Conservation (phyloP, 2,113 vertebrate genomes). For the Zapus hudsonius region DNA sequence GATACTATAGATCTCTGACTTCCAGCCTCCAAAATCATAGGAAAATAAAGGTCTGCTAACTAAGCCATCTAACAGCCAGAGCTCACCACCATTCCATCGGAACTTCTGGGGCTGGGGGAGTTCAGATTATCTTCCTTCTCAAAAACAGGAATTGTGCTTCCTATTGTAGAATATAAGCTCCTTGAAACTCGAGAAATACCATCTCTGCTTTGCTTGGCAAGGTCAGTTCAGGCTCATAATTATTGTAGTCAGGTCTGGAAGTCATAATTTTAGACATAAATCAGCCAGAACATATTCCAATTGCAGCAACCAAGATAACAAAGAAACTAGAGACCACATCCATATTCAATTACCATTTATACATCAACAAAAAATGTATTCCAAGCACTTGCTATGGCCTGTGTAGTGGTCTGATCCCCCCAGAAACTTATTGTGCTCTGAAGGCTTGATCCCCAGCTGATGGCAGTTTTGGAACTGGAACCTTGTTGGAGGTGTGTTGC, state of each 20-base stretch:
- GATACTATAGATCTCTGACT: neutral
- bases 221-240: neutral
- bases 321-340: neutral
- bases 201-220: neutral
- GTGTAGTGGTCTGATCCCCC: too few species aligned
- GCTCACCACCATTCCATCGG: neutral
- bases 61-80: neutral
- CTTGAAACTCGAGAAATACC: neutral
- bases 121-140: neutral
- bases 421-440: too few species aligned
- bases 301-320: neutral
- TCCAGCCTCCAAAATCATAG: neutral
- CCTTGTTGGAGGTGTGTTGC: too few species aligned
- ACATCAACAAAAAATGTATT: neutral
- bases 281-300: neutral
- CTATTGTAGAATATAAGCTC: slow-evolving; percentile 7
- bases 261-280: slow-evolving; percentile 47
- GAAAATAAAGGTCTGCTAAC: neutral
- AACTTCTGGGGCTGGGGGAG: neutral
- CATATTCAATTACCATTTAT: neutral
- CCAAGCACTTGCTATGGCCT: neutral
- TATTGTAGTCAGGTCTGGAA: neutral
- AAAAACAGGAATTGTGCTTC: neutral
- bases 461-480: too few species aligned
- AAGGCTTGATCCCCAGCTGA: too few species aligned